phyloP scores from a whole-genome alignment of 2,113 vertebrate species.

The Eulemur rufifrons region DNA sequence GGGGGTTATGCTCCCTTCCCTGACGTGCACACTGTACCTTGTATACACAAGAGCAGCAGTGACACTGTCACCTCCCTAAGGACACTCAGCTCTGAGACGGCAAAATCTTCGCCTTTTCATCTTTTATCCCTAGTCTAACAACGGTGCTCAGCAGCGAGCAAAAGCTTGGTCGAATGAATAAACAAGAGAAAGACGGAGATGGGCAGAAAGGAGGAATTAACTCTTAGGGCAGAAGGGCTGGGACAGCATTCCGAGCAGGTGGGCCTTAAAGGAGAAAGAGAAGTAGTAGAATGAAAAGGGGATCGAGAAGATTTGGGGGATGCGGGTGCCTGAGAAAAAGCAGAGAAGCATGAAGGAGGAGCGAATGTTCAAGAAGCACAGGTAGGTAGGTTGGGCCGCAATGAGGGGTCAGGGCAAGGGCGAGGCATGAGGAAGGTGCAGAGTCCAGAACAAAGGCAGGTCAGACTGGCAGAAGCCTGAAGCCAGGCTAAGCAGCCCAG shows the following conservation, averaged over 20 bases:
- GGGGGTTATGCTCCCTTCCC: background rate
- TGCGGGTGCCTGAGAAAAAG: background rate
- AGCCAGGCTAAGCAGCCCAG: background rate
- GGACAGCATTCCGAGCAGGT: background rate
- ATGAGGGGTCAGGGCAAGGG: background rate
- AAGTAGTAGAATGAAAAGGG: fast-evolving
- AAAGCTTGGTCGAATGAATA: background rate
- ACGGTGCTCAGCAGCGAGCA: background rate
- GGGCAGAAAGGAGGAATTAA: background rate
- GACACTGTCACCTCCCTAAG: background rate
- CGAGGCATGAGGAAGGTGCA: background rate
- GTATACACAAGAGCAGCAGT: background rate
- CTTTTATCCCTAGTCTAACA: background rate
- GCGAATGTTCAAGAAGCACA: background rate
- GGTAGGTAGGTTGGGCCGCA: background rate
- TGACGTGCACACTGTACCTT: background rate
- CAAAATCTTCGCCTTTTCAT: background rate
- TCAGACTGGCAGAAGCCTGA: background rate
- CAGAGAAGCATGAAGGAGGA: background rate
- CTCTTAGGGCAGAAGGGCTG: background rate
- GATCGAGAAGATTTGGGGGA: too few relatives aligned
- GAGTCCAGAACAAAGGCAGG: background rate
- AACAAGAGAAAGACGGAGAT: background rate
- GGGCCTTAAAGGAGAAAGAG: background rate
- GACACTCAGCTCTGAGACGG: background rate